A percentile compares a stretch with the other conserved stretches of the same genome.
phyloP scores from a whole-genome alignment of 2,113 vertebrate genomes.

The Gobius niger region DNA sequence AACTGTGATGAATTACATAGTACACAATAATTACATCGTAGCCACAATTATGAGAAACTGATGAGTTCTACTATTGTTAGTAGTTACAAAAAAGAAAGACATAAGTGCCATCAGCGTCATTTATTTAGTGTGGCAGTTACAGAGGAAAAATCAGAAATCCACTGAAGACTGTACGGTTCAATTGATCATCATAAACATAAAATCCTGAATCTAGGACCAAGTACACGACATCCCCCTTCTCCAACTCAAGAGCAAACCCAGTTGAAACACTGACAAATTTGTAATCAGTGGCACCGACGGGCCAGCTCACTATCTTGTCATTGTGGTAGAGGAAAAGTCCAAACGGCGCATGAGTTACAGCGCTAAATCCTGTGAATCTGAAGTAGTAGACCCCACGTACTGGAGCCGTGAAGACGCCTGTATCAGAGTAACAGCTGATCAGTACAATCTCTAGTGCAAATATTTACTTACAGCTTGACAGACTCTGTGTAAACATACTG shows the following conservation, averaged over 20 bases:
- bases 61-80: too few relatives aligned
- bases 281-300: too few relatives aligned
- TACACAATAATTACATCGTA: too few relatives aligned
- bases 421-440: too few relatives aligned
- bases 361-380: background rate
- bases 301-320: background rate
- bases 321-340: background rate
- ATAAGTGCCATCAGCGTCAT: background rate
- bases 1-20: too few relatives aligned
- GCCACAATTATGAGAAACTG: too few relatives aligned
- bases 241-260: background rate
- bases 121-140: background rate
- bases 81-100: too few relatives aligned
- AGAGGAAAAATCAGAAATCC: background rate
- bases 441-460: too few relatives aligned
- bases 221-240: background rate
- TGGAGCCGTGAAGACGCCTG: too few relatives aligned
- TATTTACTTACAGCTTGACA: too few relatives aligned
- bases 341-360: fast-evolving
- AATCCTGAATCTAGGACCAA: background rate
- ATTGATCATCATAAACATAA: background rate
- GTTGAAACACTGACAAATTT: background rate
- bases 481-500: too few relatives aligned
- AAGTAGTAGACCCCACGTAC: background rate
- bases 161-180: background rate